phyloP scores from a whole-genome alignment of 2,797 vertebrate species.

The Pteronotus mesoamericanus region DNA sequence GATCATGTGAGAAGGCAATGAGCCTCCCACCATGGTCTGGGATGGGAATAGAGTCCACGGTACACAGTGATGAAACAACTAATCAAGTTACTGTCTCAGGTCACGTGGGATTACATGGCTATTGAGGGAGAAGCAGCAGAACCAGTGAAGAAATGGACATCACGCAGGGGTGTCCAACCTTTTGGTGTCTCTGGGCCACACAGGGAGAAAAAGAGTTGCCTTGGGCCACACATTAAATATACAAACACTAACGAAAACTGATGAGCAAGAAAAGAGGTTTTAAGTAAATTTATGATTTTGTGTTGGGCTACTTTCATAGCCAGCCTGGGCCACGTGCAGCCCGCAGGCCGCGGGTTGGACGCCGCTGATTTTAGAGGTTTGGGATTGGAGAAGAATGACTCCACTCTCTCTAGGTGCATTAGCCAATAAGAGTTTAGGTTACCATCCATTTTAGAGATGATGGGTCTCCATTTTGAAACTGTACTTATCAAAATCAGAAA shows the following conservation, averaged over 20 bases:
- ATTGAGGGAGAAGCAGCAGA: neutral
- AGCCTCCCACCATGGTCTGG: neutral
- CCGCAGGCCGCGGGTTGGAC: too few relatives aligned
- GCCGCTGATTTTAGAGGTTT: neutral
- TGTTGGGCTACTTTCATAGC: too few relatives aligned
- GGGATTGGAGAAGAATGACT: neutral
- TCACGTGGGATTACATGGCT: neutral
- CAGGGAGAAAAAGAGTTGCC: too few relatives aligned
- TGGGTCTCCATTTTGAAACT: neutral
- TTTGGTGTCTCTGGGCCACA: too few relatives aligned
- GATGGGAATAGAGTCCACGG: neutral
- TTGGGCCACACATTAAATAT: too few relatives aligned
- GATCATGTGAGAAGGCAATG: neutral
- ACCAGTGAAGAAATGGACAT: neutral
- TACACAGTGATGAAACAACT: neutral
- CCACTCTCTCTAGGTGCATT: neutral
- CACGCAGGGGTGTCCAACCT: too few relatives aligned
- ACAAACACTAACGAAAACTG: too few relatives aligned
- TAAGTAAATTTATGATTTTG: too few relatives aligned
- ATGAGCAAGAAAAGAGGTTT: too few relatives aligned
- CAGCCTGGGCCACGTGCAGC: too few relatives aligned
- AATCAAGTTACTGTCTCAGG: neutral
- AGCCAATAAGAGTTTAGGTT: neutral
- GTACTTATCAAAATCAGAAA: neutral
- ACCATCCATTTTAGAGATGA: neutral